Percentiles rank a stretch among this genome's conserved stretches.
These are phyloP conservation scores for Drosophila malerkotliana DNA, from an alignment of 1,140 invertebrate genomes.

Conservation along the genomic window DNA sequence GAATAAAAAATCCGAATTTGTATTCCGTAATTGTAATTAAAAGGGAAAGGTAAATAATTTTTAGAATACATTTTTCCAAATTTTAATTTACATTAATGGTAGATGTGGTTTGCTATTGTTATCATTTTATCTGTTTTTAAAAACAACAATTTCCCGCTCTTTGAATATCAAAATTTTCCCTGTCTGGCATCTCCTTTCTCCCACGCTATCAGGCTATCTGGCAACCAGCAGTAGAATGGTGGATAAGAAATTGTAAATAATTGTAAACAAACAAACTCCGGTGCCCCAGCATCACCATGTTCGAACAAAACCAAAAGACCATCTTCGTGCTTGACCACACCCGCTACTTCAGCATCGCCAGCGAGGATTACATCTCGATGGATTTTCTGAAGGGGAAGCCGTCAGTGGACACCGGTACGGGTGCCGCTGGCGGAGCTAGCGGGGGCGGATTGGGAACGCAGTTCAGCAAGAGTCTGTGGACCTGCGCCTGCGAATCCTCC, in stretches of 20 bases:
- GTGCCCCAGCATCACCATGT: conserved; percentile 47
- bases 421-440: not conserved
- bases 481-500: conserved; percentile 95
- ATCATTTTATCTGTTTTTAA: too few relatives aligned
- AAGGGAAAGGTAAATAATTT: too few relatives aligned
- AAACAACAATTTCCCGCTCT: too few relatives aligned
- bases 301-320: conserved; percentile 93
- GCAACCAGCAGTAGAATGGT: not conserved
- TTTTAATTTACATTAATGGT: too few relatives aligned
- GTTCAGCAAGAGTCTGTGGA: conserved; percentile 94
- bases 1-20: too few relatives aligned
- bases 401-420: not conserved
- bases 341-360: conserved; percentile 93
- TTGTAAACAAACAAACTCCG: conserved; percentile 30
- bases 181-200: not conserved
- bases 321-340: conserved; percentile 97
- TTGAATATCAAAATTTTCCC: not conserved
- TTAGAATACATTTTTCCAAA: too few relatives aligned
- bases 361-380: conserved; percentile 94
- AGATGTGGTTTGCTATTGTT: too few relatives aligned
- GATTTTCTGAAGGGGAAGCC: conserved; percentile 91
- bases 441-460: conserved; percentile 33
- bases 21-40: too few relatives aligned
- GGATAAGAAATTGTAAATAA: conserved; percentile 13
- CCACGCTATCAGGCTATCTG: not conserved